Conservation (phyloP, 64 coral and sea anemone species). For the Acropora tenuis region DNA sequence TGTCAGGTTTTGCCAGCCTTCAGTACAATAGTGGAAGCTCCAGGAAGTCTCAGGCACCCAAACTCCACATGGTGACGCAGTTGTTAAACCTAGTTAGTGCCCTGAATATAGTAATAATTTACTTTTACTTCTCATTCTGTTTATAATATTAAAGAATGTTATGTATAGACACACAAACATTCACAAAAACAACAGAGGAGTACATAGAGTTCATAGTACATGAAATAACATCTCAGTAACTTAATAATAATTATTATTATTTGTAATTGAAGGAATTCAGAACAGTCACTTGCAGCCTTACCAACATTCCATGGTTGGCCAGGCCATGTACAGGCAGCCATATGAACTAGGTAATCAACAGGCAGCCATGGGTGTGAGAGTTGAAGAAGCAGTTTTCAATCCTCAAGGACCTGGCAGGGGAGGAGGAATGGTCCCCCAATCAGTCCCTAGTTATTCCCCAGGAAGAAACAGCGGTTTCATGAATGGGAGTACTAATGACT, state of each 20-base stretch:
- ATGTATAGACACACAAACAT: too few species aligned
- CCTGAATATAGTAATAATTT: too few species aligned
- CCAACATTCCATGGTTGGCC: not conserved
- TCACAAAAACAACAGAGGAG: too few species aligned
- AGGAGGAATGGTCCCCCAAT: not conserved
- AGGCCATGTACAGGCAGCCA: not conserved
- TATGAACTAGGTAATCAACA: not conserved
- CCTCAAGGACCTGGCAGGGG: constrained; percentile 35
- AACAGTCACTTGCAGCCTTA: not conserved
- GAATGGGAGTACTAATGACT: not conserved
- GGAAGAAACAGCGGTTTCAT: not conserved
- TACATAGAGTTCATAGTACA: not conserved
- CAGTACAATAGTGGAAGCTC: too few species aligned
- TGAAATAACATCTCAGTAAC: not conserved
- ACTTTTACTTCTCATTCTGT: too few species aligned
- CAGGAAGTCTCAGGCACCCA: too few species aligned
- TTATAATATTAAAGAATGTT: too few species aligned
- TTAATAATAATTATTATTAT: not conserved
- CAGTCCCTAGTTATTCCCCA: not conserved
- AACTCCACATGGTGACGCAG: too few species aligned
- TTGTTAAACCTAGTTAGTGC: too few species aligned
- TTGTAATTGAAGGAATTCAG: not conserved
- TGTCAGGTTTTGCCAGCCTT: too few species aligned
- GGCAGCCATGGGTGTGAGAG: not conserved
- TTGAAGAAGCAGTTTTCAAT: constrained; percentile 25